Evolutionary conservation across 2,888 invertebrate genomes (phyloP).

Genomic region (Acanthosoma haemorrhoidale): DNA sequence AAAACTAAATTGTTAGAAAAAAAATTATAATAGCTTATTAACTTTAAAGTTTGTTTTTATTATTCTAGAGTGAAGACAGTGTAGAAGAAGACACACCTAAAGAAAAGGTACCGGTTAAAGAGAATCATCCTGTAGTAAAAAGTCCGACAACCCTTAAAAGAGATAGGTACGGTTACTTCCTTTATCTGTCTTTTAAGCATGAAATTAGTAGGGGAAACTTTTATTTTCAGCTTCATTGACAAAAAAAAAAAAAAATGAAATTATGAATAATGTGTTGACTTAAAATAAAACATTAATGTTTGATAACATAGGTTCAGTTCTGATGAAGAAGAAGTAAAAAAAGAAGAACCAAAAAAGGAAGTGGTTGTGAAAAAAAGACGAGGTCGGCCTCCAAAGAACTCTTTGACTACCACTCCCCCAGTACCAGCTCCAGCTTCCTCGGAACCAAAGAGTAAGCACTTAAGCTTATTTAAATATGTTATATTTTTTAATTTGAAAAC

Average conservation of each 20-base stretch:
- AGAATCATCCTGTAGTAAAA: neutral
- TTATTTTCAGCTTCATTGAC: no score
- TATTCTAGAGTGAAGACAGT: neutral
- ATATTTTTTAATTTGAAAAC: no score
- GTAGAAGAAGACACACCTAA: neutral
- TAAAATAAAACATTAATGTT: no score
- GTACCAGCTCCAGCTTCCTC: neutral
- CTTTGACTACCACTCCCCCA: neutral
- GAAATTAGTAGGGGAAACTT: no score
- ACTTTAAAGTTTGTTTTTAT: neutral
- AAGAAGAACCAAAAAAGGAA: neutral
- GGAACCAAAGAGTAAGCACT: neutral
- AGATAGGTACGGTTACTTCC: neutral
- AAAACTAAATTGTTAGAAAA: no score
- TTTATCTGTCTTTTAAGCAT: neutral
- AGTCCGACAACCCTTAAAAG: conserved; percentile 7
- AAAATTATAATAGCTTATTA: no score
- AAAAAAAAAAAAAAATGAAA: no score
- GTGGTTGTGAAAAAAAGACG: conserved; percentile 16
- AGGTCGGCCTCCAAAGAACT: conserved; percentile 27
- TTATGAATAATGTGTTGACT: no score
- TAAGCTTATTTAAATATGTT: neutral
- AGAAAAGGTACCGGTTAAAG: neutral
- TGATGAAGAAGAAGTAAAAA: neutral
- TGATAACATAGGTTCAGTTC: conserved; percentile 18